A percentile compares a stretch with the other conserved stretches of the same genome.
These are phyloP conservation scores for Nestor notabilis DNA, from an alignment of 2,113 vertebrate genomes.

Conservation along the genomic window DNA sequence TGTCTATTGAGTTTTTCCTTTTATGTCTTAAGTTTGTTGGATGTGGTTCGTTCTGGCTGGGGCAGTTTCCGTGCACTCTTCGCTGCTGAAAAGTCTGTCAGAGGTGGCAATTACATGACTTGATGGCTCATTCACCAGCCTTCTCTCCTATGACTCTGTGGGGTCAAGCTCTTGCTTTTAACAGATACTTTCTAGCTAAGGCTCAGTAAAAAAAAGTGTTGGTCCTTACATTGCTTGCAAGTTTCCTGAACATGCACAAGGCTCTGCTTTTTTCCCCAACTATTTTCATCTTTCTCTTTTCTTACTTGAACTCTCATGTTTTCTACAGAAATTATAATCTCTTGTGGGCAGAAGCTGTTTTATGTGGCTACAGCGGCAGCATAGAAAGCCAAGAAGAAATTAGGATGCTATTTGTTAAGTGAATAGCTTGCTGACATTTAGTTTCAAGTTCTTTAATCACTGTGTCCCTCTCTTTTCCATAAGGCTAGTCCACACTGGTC, in stretches of 20 bases:
- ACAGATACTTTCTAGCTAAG: neutral
- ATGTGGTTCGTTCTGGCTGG: neutral
- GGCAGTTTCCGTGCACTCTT: neutral
- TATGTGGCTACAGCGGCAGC: neutral
- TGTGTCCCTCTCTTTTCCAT: neutral
- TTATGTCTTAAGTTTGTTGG: neutral
- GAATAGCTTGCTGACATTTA: neutral
- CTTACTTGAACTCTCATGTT: neutral
- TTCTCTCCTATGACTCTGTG: neutral
- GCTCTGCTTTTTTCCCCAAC: accelerated
- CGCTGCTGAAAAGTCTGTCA: neutral
- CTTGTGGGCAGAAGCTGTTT: neutral
- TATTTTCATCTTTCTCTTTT: neutral
- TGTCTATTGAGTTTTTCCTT: neutral
- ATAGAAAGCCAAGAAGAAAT: neutral
- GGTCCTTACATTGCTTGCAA: neutral
- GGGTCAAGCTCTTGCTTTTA: neutral
- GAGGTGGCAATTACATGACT: neutral
- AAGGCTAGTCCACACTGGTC: neutral
- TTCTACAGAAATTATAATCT: neutral
- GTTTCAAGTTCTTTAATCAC: conserved; percentile 24
- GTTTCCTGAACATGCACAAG: neutral
- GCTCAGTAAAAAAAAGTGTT: neutral
- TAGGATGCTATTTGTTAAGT: neutral
- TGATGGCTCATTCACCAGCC: neutral